phyloP scores from a whole-genome alignment of 2,113 vertebrate genomes.

The Saguinus imperator region DNA sequence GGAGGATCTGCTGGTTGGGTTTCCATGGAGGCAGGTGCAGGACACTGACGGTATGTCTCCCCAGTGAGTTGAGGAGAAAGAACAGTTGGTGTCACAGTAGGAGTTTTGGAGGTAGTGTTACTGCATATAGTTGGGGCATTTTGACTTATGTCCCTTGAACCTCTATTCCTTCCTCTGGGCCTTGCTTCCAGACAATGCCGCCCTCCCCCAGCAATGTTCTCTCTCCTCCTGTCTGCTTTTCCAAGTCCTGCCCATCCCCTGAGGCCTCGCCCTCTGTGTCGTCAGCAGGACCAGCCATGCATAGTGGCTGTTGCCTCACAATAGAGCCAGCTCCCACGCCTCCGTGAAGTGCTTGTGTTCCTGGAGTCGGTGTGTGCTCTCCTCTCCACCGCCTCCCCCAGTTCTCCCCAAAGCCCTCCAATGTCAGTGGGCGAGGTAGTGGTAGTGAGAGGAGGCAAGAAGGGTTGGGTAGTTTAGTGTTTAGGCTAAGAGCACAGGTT shows the following conservation, averaged over 20 bases:
- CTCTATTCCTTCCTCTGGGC: neutral
- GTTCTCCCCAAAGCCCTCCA: neutral
- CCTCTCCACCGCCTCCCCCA: neutral
- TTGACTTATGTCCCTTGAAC: neutral
- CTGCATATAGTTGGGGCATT: neutral
- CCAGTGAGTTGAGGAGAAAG: neutral
- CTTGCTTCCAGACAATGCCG: neutral
- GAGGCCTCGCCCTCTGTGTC: neutral
- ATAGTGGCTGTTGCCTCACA: neutral
- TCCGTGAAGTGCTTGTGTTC: neutral
- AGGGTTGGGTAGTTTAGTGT: neutral
- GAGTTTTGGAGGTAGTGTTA: neutral
- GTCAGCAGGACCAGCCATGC: neutral
- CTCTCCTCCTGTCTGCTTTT: neutral
- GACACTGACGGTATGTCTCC: neutral
- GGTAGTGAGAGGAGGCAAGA: too few relatives aligned
- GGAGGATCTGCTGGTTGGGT: neutral
- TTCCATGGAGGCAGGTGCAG: neutral
- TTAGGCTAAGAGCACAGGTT: neutral
- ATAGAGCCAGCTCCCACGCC: accelerated
- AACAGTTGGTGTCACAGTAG: neutral
- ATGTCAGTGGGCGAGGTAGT: too few relatives aligned
- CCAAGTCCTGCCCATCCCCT: neutral
- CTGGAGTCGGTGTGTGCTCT: neutral
- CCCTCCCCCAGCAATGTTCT: neutral